Conservation (phyloP, 2,797 vertebrate genomes). For the Pseudochirops cupreus region DNA sequence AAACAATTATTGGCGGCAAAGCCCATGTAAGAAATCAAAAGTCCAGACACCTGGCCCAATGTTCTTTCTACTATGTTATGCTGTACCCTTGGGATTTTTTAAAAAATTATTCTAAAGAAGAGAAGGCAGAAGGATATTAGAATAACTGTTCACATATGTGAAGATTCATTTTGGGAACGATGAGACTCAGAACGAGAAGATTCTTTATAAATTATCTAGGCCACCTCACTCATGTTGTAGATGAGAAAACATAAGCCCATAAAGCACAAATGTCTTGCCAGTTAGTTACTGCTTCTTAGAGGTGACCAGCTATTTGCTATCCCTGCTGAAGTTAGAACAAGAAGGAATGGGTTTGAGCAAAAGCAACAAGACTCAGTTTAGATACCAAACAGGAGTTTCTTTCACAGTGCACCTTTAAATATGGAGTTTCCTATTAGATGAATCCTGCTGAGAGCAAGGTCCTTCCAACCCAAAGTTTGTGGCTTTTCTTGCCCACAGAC, state of each 20-base stretch:
- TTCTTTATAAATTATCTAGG: neutral
- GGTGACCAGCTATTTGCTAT: neutral
- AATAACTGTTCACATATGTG: conserved; percentile 19
- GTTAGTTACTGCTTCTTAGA: neutral
- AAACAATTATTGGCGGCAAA: neutral
- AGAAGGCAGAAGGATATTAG: neutral
- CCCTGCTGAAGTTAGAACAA: conserved; percentile 8
- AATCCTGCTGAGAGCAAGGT: neutral
- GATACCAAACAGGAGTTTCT: neutral
- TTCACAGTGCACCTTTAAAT: neutral
- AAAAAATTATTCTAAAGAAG: neutral
- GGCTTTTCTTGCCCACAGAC: neutral
- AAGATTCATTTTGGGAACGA: conserved; percentile 15
- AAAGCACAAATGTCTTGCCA: conserved; percentile 36
- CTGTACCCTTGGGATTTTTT: neutral
- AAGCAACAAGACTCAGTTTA: neutral
- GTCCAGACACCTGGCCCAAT: neutral
- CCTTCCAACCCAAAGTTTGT: neutral
- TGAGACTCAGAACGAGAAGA: neutral
- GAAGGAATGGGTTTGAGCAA: conserved; percentile 23
- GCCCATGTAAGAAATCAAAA: neutral
- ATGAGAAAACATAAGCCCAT: conserved; percentile 19
- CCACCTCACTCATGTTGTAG: conserved; percentile 23
- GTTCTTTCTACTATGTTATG: neutral
- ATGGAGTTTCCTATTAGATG: neutral